Base-by-base conservation (phyloP, 2,888 invertebrate species). In the Drosophila maculinotata region DNA sequence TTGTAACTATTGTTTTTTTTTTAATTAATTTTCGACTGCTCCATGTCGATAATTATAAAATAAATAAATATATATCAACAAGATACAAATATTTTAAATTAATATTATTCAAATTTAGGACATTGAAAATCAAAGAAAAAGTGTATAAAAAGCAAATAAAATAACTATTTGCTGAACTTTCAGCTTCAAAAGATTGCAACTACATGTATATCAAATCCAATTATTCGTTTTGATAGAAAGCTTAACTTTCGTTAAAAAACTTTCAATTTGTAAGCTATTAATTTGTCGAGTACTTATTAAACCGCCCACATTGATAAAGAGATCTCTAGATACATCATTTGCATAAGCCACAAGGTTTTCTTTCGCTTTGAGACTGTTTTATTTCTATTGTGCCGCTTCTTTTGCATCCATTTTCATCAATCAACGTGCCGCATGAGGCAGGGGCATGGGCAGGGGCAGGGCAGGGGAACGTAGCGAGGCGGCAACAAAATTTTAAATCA, bases 401-500 rank as follows among this genome's bases (percentile, higher is more conserved):
- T 57, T 56, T 33, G 39, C 52, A 31, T 49, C 47, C 41, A 66
- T 68, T 76, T 73, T 62, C 73, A 68, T 66, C 81, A 75, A 80
- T 84, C 74, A 80, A 56, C 73, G 25, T 42, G 41, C 14, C 35
- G 42, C 26, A 36, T 6, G 30, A 23, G 45, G 30, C n/a, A n/a
- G n/a, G n/a, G n/a, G n/a, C n/a, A n/a, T n/a, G n/a, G n/a, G n/a
- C n/a, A n/a, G n/a, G n/a, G n/a, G n/a, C n/a, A n/a, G n/a, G n/a
- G n/a, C 35, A 30, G 35, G 15, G 12, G 30, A 26, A 36, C n/a
- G n/a, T n/a, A 33, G 12, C 25, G 65, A 33, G 20, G 36, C 1
- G 36, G 41, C 45, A 45, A 39, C 69, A 68, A 67, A 79, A 58
- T 58, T 78, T 76, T 79, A 89, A 89, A 87, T 88, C 73, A 86